Evolutionary conservation across 2,888 invertebrate species (phyloP).

Genomic region (Mythimna loreyi): DNA sequence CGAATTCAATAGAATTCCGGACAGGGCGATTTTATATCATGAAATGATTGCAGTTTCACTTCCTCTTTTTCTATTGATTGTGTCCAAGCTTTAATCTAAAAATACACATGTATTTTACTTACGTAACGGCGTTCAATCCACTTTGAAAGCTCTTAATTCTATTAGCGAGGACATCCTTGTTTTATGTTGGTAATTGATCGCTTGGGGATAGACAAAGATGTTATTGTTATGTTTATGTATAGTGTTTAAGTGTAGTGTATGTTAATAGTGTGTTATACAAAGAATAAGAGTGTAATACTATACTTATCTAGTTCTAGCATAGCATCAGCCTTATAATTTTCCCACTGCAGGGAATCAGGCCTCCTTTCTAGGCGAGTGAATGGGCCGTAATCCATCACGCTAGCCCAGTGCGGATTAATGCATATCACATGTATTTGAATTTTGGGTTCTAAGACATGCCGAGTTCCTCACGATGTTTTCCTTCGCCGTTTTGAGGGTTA

Average conservation of each 20-base stretch:
- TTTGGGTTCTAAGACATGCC: too few species aligned
- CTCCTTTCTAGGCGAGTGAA: too few species aligned
- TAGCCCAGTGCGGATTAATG: too few species aligned
- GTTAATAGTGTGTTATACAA: slow-evolving; percentile 9
- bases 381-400: too few species aligned
- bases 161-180: slow-evolving; percentile 52
- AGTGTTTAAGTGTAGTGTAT: slow-evolving; percentile 11
- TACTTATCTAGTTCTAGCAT: too few species aligned
- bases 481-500: too few species aligned
- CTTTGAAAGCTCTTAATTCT: slow-evolving; percentile 59
- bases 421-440: too few species aligned
- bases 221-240: slow-evolving; percentile 25
- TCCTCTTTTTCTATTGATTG: slow-evolving; percentile 29
- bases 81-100: slow-evolving; percentile 5
- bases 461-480: too few species aligned
- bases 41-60: slow-evolving; percentile 11
- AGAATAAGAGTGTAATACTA: neutral
- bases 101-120: slow-evolving; percentile 19
- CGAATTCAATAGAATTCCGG: slow-evolving; percentile 14
- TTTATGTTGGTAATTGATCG: slow-evolving; percentile 55
- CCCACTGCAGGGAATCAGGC: too few species aligned
- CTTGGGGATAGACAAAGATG: slow-evolving; percentile 29
- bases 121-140: slow-evolving; percentile 43
- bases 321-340: too few species aligned
- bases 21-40: slow-evolving; percentile 5